Percentiles rank a stretch among this genome's conserved stretches.
Conservation (phyloP, 2,888 invertebrate species). For the Eilema griseolum region DNA sequence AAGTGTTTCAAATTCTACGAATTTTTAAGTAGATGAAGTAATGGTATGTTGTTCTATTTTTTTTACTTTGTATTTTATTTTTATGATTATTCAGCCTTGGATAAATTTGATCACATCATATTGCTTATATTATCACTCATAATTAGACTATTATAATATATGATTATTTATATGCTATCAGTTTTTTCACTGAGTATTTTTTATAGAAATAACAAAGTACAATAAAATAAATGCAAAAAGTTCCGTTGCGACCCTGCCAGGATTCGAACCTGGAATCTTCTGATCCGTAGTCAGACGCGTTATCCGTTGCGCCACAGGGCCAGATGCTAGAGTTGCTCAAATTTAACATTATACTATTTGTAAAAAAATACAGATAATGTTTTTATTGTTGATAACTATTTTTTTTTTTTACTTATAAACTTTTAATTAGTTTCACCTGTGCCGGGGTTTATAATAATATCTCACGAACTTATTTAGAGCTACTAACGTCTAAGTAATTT, state of each 20-base stretch:
- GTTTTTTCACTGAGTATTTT: too few relatives aligned
- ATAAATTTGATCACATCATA: too few relatives aligned
- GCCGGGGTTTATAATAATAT: neutral
- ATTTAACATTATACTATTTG: conserved; percentile 14
- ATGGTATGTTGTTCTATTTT: too few relatives aligned
- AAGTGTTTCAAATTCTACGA: too few relatives aligned
- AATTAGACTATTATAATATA: too few relatives aligned
- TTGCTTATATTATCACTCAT: too few relatives aligned
- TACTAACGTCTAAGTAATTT: neutral
- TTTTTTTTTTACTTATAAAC: neutral
- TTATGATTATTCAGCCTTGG: too few relatives aligned
- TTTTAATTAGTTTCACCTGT: neutral
- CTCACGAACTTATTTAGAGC: neutral
- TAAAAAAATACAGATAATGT: neutral
- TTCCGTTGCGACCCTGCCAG: conserved; percentile 84
- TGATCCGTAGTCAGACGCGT: conserved; percentile 91
- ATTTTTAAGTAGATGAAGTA: too few relatives aligned
- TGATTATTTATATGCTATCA: too few relatives aligned
- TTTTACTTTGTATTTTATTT: too few relatives aligned
- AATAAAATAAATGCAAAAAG: conserved; percentile 40
- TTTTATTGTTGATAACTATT: neutral
- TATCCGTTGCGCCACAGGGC: conserved; percentile 90
- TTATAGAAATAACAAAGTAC: neutral
- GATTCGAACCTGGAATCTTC: conserved; percentile 90
- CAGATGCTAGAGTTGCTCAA: conserved; percentile 29